phyloP scores from a whole-genome alignment of 2,113 vertebrate species.

The Fulmarus glacialis region DNA sequence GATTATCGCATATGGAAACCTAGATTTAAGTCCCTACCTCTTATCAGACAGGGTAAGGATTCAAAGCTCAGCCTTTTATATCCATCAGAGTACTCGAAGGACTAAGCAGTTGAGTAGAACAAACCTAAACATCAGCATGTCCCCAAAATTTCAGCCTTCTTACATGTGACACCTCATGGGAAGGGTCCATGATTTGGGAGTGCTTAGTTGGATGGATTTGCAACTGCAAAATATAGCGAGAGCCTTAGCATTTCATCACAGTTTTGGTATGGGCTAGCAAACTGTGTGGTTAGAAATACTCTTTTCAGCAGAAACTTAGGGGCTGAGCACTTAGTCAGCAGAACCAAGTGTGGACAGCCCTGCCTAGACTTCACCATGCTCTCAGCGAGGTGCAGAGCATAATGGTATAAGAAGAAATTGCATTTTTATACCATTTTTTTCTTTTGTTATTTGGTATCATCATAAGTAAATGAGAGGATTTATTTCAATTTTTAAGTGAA shows the following conservation, averaged over 20 bases:
- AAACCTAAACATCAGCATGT: background rate
- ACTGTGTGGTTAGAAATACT: background rate
- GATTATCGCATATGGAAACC: background rate
- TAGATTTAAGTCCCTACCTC: background rate
- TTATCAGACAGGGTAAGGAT: background rate
- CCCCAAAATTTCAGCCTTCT: background rate
- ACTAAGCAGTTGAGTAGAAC: background rate
- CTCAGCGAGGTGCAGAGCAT: background rate
- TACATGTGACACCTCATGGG: accelerated
- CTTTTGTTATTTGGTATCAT: background rate
- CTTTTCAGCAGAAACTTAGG: background rate
- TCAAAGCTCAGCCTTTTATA: background rate
- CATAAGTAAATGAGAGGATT: background rate
- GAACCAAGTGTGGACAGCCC: background rate
- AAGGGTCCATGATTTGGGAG: background rate
- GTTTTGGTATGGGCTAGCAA: background rate
- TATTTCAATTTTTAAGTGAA: background rate
- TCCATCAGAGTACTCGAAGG: background rate
- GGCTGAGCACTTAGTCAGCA: background rate
- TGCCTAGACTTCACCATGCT: background rate
- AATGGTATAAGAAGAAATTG: background rate
- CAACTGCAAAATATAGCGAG: background rate
- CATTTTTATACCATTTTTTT: background rate
- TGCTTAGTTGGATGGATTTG: background rate
- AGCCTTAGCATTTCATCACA: background rate